Conservation (phyloP, 2,113 vertebrate species). For the Phyllostomus discolor region DNA sequence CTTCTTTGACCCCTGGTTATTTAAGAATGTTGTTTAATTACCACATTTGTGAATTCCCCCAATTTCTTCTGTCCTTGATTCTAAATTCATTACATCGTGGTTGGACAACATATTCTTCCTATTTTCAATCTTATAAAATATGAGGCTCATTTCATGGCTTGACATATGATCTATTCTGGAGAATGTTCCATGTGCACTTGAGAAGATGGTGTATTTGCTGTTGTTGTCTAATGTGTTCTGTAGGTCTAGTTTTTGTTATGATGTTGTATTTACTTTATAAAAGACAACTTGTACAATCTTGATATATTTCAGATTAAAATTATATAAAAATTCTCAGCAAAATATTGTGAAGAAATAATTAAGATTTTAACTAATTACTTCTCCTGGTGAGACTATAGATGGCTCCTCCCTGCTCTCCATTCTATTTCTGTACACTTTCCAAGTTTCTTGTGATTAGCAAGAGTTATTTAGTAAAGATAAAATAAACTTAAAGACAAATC, state of each 20-base stretch:
- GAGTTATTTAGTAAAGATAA: not conserved
- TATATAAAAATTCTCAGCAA: not conserved
- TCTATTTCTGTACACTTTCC: not conserved
- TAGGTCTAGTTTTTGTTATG: not conserved
- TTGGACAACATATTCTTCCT: not conserved
- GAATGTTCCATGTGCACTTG: not conserved
- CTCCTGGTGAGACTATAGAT: not conserved
- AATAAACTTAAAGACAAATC: not conserved
- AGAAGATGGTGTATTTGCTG: not conserved
- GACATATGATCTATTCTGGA: not conserved
- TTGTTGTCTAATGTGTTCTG: not conserved
- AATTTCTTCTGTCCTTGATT: not conserved
- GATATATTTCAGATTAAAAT: not conserved
- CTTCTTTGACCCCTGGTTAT: not conserved
- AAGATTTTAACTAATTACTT: slow-evolving; percentile 12
- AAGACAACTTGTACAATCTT: not conserved
- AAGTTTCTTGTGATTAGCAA: not conserved
- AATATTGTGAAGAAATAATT: not conserved
- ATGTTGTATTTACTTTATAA: not conserved
- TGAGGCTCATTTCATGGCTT: not conserved
- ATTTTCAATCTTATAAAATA: slow-evolving; percentile 2
- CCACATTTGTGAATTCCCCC: not conserved
- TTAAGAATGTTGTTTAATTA: slow-evolving; percentile 12
- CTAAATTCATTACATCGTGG: not conserved
- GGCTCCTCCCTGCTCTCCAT: not conserved